phyloP scores from a whole-genome alignment of 2,888 invertebrate species.

The Aphodius granarius region DNA sequence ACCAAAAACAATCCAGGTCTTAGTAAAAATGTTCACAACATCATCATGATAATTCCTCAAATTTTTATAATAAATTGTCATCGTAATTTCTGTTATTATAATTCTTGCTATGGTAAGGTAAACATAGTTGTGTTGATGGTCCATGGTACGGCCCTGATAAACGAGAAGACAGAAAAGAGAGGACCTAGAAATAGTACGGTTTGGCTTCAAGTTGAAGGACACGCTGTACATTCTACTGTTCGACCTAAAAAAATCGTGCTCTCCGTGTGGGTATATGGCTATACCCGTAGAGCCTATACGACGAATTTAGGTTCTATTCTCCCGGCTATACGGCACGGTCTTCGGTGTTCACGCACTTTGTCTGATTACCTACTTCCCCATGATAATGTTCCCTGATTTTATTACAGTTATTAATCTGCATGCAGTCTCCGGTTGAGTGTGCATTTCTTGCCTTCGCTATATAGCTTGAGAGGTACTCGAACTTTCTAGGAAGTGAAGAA shows the following conservation, averaged over 20 bases:
- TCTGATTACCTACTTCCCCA: not conserved
- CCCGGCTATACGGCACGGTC: not conserved
- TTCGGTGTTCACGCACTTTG: not conserved
- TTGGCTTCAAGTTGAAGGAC: not conserved
- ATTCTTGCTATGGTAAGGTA: too few relatives aligned
- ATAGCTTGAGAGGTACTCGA: too few relatives aligned
- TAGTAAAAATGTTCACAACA: too few relatives aligned
- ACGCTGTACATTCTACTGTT: not conserved
- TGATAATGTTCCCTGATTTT: not conserved
- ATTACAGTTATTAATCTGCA: not conserved
- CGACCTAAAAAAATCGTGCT: not conserved
- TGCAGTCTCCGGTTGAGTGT: not conserved
- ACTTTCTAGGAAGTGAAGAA: not conserved
- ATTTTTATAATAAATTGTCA: too few relatives aligned
- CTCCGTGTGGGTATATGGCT: not conserved
- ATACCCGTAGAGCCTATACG: not conserved
- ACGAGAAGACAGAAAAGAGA: not conserved
- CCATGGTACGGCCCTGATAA: not conserved
- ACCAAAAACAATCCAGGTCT: too few relatives aligned
- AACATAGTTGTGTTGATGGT: not conserved
- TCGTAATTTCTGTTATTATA: too few relatives aligned
- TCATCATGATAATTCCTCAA: too few relatives aligned
- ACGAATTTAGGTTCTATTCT: not conserved
- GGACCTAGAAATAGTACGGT: not conserved
- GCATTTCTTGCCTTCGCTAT: not conserved